phyloP scores from a whole-genome alignment of 2,888 invertebrate species.

The Cheilosia soror region DNA sequence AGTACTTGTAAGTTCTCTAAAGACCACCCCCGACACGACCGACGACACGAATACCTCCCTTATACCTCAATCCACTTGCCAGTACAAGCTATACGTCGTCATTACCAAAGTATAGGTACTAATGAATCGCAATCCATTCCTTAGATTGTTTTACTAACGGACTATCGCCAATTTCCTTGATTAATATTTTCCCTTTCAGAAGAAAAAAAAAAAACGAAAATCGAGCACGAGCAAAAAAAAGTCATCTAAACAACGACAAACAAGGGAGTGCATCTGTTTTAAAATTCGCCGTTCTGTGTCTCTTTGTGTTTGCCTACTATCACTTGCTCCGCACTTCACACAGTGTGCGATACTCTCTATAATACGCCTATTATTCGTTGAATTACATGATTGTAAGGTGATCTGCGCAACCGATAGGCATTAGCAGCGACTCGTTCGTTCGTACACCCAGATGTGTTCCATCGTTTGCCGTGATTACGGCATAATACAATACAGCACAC shows the following conservation, averaged over 20 bases:
- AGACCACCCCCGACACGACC: not conserved
- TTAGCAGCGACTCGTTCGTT: not conserved
- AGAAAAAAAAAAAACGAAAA: not conserved
- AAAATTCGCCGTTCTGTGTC: not conserved
- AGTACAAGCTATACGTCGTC: no score
- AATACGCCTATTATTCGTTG: conserved; percentile 26
- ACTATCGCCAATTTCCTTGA: conserved; percentile 18
- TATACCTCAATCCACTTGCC: not conserved
- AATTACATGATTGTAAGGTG: conserved; percentile 46
- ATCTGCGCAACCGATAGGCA: conserved; percentile 52
- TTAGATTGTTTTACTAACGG: not conserved
- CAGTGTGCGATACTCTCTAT: conserved; percentile 12
- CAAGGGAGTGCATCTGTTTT: conserved; percentile 26
- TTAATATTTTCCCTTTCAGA: conserved; percentile 19
- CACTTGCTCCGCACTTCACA: conserved; percentile 8
- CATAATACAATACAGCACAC: conserved; percentile 34
- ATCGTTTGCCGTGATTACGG: conserved; percentile 42
- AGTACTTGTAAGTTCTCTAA: not conserved
- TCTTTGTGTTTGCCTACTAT: conserved; percentile 7
- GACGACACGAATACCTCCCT: not conserved
- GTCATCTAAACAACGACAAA: not conserved
- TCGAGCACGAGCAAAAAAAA: no score
- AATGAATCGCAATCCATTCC: not conserved
- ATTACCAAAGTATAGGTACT: not conserved
- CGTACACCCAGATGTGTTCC: conserved; percentile 44